These are phyloP conservation scores for Coremacera marginata DNA, from an alignment of 2,888 invertebrate genomes.

Conservation along the genomic window DNA sequence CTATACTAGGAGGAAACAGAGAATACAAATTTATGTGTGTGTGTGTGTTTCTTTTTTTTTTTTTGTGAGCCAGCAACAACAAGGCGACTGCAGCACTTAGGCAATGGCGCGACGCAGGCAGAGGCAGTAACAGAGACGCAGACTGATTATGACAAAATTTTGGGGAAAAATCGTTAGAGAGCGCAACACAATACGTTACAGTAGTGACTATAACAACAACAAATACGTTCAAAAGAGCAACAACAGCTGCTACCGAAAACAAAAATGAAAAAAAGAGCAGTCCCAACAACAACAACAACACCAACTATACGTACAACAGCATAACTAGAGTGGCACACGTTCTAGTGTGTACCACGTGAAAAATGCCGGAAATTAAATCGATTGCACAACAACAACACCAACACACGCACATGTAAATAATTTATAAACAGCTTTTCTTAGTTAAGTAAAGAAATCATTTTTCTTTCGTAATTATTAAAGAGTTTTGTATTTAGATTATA, in stretches of 20 bases:
- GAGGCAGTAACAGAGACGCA: not conserved
- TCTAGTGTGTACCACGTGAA: constrained; percentile 60
- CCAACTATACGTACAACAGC: constrained; percentile 19
- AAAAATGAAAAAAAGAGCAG: not conserved
- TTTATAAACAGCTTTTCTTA: not conserved
- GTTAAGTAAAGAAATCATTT: not conserved
- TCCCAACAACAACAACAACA: not conserved
- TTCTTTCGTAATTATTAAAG: too few relatives aligned
- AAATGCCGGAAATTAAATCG: constrained; percentile 68
- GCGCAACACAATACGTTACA: not conserved
- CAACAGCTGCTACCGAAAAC: not conserved
- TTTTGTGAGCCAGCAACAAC: not conserved
- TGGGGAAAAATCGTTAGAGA: constrained; percentile 60
- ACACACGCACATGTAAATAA: constrained; percentile 19
- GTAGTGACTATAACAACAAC: constrained; percentile 46
- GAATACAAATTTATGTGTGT: too few relatives aligned
- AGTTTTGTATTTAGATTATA: too few relatives aligned
- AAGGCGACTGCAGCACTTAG: not conserved
- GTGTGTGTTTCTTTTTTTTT: not conserved
- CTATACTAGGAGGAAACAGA: not conserved
- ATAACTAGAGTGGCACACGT: constrained; percentile 41
- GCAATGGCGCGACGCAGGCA: not conserved
- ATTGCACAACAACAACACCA: constrained; percentile 54
- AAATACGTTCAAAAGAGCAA: constrained; percentile 13
- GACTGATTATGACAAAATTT: constrained; percentile 8